phyloP scores from a whole-genome alignment of 1,140 invertebrate genomes.

The Trachymyrmex cornetzi region DNA sequence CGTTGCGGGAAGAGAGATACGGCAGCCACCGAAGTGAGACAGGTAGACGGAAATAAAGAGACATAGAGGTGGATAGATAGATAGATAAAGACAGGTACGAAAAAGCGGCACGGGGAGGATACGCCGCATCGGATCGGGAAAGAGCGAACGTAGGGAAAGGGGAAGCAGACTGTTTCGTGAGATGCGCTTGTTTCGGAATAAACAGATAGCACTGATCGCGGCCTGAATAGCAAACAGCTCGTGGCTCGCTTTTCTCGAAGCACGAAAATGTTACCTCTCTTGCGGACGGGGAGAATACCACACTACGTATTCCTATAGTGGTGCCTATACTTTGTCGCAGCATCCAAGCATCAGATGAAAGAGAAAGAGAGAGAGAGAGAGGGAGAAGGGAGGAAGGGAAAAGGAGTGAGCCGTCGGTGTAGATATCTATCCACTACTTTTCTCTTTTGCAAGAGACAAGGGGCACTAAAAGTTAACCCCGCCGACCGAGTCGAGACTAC shows the following conservation, averaged over 20 bases:
- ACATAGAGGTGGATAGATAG: conserved; percentile 53
- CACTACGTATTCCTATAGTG: conserved; percentile 65
- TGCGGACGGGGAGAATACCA: conserved; percentile 23
- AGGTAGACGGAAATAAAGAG: conserved; percentile 60
- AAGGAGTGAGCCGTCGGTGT: conserved; percentile 2
- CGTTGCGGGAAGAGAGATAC: conserved; percentile 26
- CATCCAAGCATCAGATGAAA: conserved; percentile 9
- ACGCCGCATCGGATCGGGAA: conserved; percentile 33
- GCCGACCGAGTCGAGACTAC: conserved; percentile 36
- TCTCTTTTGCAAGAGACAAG: conserved; percentile 73
- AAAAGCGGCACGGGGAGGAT: conserved; percentile 49
- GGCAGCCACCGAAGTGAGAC: conserved; percentile 36
- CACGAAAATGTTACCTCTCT: conserved; percentile 81
- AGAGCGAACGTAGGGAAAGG: conserved; percentile 51
- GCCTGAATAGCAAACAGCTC: conserved; percentile 83
- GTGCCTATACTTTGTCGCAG: conserved; percentile 64
- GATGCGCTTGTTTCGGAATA: conserved; percentile 84
- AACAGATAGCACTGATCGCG: conserved; percentile 84
- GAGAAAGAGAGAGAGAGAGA: conserved; percentile 3
- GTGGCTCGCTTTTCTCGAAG: conserved; percentile 75
- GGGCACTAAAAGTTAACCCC: conserved; percentile 73
- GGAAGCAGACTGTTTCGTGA: conserved; percentile 63
- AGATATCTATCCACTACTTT: conserved; percentile 78
- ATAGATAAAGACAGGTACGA: conserved; percentile 58
- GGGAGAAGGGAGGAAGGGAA: background rate